Evolutionary conservation across 1,140 invertebrate genomes (phyloP), one percentile per base, ranked within the genome.

Genomic region (Drosophila cardini): DNA sequence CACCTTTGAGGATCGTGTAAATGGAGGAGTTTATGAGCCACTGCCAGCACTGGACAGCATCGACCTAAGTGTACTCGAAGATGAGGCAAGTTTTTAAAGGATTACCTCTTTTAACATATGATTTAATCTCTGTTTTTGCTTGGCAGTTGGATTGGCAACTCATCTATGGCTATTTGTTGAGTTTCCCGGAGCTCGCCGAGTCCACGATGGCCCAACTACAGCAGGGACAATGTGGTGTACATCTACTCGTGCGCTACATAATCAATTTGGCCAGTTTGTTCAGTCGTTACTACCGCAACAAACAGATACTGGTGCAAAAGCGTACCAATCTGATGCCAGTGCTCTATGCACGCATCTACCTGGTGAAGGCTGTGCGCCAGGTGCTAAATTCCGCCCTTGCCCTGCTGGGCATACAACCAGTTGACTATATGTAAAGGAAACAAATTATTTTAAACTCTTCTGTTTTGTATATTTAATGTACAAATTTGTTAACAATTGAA

Each of bases 201-300:
- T 93, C 90, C 38, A 92, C 93, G 56, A 72, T 95, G 13, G 90
- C 82, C 45, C 92, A 93, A 38, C 42, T 94, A 4, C 73, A 90
- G 10, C 91, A 93, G 11, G 91, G 93, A 1, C 85, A 81, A 46
- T 92, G 95, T 40, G 92, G 93, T 40, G 93, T 95, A 1, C 95
- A 96, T 74, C 77, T 93, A 32, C 90, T 96, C n/a, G 94, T 95
- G 60, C 92, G 91, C 50, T 96, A 94, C 87, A 92, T 96, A 6
- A 94, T 93, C 53, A 92, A 90, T 21, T 92, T 96, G 73, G 94
- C 94, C n/a, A 93, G 93, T 40, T 82, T 93, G 10, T 95, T 96
- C 73, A 96, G 96, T 78, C 93, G 94, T 43, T 97, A 96, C 76
- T 97, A 97, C 86, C 93, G 94, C 67, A 93, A 93, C 90, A 93